Conservation (phyloP, 1,140 invertebrate genomes). For the Magallana ariakensis region DNA sequence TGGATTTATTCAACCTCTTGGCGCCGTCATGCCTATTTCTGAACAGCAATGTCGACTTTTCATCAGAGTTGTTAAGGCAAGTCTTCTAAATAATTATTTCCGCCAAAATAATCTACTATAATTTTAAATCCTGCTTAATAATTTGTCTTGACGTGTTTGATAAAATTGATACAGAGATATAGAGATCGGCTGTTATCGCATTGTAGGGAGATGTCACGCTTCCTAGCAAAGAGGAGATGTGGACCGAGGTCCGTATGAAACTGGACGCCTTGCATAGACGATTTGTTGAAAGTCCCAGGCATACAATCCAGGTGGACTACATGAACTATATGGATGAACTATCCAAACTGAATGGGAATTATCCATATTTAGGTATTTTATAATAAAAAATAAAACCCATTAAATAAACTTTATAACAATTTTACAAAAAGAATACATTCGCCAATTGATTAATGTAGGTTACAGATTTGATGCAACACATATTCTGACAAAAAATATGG, state of each 20-base stretch:
- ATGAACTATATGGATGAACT: slow-evolving; percentile 80
- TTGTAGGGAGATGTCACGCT: neutral
- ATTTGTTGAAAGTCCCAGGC: slow-evolving; percentile 56
- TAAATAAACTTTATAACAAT: no score
- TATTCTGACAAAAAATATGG: no score
- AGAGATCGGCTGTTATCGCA: no score
- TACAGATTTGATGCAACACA: no score
- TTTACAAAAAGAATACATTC: no score
- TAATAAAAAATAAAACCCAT: no score
- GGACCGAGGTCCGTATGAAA: slow-evolving; percentile 58
- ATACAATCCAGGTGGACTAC: slow-evolving; percentile 76
- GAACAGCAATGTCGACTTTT: slow-evolving; percentile 68
- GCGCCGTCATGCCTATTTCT: slow-evolving; percentile 80
- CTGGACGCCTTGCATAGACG: slow-evolving; percentile 43
- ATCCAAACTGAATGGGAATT: slow-evolving; percentile 75
- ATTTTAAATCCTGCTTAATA: no score
- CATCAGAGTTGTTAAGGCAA: slow-evolving; percentile 67
- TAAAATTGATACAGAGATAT: no score
- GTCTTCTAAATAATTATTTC: no score
- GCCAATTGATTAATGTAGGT: no score
- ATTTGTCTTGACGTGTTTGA: no score
- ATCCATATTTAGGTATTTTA: slow-evolving; percentile 71
- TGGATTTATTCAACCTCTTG: slow-evolving; percentile 81
- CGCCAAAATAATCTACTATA: no score
- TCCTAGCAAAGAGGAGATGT: slow-evolving; percentile 53